These are phyloP conservation scores for Parazoanthus darwini DNA, from an alignment of 92 coral and sea anemone genomes.

Conservation along the genomic window DNA sequence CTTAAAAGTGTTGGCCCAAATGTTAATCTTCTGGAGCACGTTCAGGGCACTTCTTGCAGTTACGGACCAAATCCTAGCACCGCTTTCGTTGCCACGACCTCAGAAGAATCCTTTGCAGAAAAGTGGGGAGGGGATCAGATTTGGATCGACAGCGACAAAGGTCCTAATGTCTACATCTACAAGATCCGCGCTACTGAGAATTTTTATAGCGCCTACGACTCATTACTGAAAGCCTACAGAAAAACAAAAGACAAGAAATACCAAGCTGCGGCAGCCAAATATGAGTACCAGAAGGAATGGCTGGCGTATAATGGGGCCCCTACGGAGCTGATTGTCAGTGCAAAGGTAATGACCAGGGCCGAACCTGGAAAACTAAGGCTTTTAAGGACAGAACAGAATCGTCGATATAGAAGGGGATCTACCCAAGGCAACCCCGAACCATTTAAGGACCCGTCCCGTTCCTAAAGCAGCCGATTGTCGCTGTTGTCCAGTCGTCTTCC, in stretches of 20 bases:
- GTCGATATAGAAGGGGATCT: neutral
- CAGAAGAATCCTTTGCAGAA: slow-evolving; percentile 27
- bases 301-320: slow-evolving; percentile 26
- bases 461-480: neutral
- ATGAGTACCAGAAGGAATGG: slow-evolving; percentile 34
- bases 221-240: neutral
- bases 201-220: slow-evolving; percentile 41
- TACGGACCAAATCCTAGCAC: slow-evolving; percentile 34
- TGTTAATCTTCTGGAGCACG: slow-evolving; percentile 23
- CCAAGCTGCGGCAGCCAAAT: slow-evolving; percentile 13
- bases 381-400: neutral
- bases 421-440: slow-evolving; percentile 18
- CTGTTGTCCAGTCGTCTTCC: slow-evolving; percentile 23
- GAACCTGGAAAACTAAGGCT: neutral
- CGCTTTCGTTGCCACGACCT: slow-evolving; percentile 36
- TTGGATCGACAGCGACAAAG: slow-evolving; percentile 28
- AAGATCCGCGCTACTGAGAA: slow-evolving; percentile 26
- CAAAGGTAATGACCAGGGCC: slow-evolving; percentile 12
- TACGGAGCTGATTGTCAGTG: neutral
- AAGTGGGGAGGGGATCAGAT: slow-evolving; percentile 31
- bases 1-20: neutral
- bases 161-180: slow-evolving; percentile 30
- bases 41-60: slow-evolving; percentile 14
- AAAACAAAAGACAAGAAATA: neutral
- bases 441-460: neutral